Percentiles rank a stretch among this genome's conserved stretches.
Evolutionary conservation across 1,140 invertebrate species (phyloP).

Genomic region (Dreissena rostriformis): DNA sequence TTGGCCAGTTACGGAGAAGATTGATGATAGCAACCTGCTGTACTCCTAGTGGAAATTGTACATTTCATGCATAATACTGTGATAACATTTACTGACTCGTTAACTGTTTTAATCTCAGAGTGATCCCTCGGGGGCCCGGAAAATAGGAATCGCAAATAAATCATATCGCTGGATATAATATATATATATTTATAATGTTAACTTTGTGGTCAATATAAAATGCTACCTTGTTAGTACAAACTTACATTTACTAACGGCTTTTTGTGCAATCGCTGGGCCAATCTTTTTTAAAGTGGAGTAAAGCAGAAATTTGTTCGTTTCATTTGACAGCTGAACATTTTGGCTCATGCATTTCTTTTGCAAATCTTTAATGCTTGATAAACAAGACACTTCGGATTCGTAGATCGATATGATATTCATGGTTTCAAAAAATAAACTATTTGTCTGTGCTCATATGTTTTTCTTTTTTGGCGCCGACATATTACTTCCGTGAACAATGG

Average conservation of each 20-base stretch:
- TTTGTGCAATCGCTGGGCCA: constrained; percentile 72
- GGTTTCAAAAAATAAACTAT: neutral
- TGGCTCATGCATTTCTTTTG: constrained; percentile 66
- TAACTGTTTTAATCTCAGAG: no score
- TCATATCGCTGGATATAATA: neutral
- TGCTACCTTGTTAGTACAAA: constrained; percentile 15
- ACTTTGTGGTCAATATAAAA: no score
- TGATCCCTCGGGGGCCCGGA: no score
- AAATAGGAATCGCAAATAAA: no score
- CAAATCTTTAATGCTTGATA: constrained; percentile 70
- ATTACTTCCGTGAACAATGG: no score
- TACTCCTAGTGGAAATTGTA: no score
- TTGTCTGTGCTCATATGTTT: no score
- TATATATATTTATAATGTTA: neutral
- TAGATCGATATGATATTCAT: constrained; percentile 42
- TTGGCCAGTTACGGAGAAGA: no score
- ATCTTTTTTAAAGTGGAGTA: constrained; percentile 73
- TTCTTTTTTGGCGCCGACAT: no score
- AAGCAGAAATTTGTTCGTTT: constrained; percentile 74
- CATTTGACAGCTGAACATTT: constrained; percentile 70
- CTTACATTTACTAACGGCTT: constrained; percentile 76
- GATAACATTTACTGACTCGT: no score
- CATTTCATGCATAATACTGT: no score
- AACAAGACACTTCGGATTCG: constrained; percentile 67
- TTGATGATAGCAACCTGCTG: no score